Base-by-base conservation (phyloP, 1,140 invertebrate genomes). In the Bombus turneri region DNA sequence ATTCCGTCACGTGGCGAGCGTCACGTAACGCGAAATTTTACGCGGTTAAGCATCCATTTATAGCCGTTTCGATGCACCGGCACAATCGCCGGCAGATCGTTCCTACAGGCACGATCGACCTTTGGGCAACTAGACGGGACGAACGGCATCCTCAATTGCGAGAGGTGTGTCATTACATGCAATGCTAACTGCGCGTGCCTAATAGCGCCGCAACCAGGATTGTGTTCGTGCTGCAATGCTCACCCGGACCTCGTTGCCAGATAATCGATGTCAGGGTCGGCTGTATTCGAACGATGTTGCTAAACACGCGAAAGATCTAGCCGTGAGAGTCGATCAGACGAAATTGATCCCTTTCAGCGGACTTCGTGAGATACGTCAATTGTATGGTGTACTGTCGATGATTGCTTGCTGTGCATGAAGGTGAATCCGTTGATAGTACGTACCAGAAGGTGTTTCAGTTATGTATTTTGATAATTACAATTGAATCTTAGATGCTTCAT, bases 161-260 rank as follows among this genome's bases (percentile, higher is more conserved):
- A 82, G 89, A 90, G 86, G 88, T 90, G 89, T 90, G 89, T 90
- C 89, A 87, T 90, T 90, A 90, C 88, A 82, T 85, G 88, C 86
- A 83, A 90, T 90, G 89, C 88, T 90, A 90, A 90, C 88, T 90
- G 88, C 88, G 89, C 89, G 89, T 90, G 83, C 89, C 89, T 90
- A 90, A 90, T 90, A 90, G 88, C 83, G 68, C 71, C 88, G 80
- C 88, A 83, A 83, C 88, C 72, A 90, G 88, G 79, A 90, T 81
- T 80, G 88, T 82, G 76, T 77, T 87, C 85, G 81, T 87, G 84
- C 78, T 81, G 80, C 73, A 78, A 81, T 83, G 90, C 80, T 89
- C 47, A 83, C 75, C 76, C 86, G 90, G 88, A 82, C 79, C 88
- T 87, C 80, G 81, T 86, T 85, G 84, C 86, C 69, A 72, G 86